These are phyloP conservation scores for Natrix natrix DNA, from an alignment of 2,797 vertebrate genomes.

Conservation along the genomic window DNA sequence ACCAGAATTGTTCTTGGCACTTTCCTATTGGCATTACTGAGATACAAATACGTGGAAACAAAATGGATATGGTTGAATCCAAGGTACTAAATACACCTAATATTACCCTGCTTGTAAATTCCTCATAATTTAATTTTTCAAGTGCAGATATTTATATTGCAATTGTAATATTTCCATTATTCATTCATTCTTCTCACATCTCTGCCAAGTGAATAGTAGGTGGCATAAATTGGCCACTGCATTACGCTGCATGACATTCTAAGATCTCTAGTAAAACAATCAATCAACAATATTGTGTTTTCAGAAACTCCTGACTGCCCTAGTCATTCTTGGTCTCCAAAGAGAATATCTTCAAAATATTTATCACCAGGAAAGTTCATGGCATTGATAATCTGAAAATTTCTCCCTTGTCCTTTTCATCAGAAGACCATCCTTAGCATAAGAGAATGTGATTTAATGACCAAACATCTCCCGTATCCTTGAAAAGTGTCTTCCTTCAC, in stretches of 20 bases:
- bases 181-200: not conserved
- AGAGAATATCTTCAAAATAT: slow-evolving; percentile 54
- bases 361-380: slow-evolving; percentile 61
- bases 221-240: slow-evolving; percentile 66
- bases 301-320: slow-evolving; percentile 51
- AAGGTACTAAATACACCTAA: not conserved
- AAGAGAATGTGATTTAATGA: not conserved
- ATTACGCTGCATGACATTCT: slow-evolving; percentile 62
- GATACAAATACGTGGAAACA: not conserved
- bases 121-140: not conserved
- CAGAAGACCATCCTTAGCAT: slow-evolving; percentile 55
- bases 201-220: slow-evolving; percentile 52
- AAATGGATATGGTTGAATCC: not conserved
- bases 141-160: slow-evolving; percentile 6
- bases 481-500: not conserved
- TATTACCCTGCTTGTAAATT: slow-evolving; percentile 14
- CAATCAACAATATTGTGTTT: slow-evolving; percentile 51
- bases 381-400: slow-evolving; percentile 64
- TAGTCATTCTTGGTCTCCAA: slow-evolving; percentile 43
- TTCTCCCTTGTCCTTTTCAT: slow-evolving; percentile 63
- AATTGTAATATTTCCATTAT: slow-evolving; percentile 9
- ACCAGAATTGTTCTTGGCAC: not conserved
- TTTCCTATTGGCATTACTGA: not conserved
- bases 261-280: slow-evolving; percentile 64
- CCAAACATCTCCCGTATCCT: not conserved